Conservation (phyloP, 2,888 invertebrate genomes). For the Stenurella melanura region DNA sequence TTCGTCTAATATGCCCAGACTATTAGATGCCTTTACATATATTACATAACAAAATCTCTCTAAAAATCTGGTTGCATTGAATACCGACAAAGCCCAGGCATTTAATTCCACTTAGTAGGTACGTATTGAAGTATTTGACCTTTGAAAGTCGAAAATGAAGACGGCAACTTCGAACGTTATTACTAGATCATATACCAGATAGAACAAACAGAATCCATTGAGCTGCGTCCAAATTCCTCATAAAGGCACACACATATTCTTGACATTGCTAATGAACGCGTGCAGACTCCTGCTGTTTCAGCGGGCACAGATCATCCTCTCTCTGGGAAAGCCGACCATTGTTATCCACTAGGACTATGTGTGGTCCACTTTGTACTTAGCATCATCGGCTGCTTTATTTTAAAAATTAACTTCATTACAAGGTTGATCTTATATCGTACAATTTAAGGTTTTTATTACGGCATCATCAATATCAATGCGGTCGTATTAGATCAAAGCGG, state of each 20-base stretch:
- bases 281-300: slow-evolving; percentile 69
- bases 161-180: neutral
- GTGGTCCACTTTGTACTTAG: slow-evolving; percentile 66
- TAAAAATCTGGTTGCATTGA: neutral
- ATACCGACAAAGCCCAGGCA: slow-evolving; percentile 7
- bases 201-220: slow-evolving; percentile 37
- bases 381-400: slow-evolving; percentile 36
- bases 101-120: neutral
- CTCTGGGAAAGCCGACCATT: slow-evolving; percentile 65
- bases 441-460: slow-evolving; percentile 7
- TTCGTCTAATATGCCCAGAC: too few relatives aligned
- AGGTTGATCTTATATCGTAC: neutral
- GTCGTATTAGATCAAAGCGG: neutral
- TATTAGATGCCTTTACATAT: too few relatives aligned
- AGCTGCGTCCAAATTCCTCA: slow-evolving; percentile 43
- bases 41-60: neutral
- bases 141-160: slow-evolving; percentile 1
- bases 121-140: slow-evolving; percentile 1
- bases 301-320: slow-evolving; percentile 61
- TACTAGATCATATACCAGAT: slow-evolving; percentile 8
- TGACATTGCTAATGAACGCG: slow-evolving; percentile 72
- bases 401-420: slow-evolving; percentile 7
- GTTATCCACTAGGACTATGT: slow-evolving; percentile 65
- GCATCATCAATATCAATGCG: neutral
- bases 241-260: slow-evolving; percentile 61